Evolutionary conservation across 2,888 invertebrate genomes (phyloP).

Genomic region (Nysson spinosus): DNA sequence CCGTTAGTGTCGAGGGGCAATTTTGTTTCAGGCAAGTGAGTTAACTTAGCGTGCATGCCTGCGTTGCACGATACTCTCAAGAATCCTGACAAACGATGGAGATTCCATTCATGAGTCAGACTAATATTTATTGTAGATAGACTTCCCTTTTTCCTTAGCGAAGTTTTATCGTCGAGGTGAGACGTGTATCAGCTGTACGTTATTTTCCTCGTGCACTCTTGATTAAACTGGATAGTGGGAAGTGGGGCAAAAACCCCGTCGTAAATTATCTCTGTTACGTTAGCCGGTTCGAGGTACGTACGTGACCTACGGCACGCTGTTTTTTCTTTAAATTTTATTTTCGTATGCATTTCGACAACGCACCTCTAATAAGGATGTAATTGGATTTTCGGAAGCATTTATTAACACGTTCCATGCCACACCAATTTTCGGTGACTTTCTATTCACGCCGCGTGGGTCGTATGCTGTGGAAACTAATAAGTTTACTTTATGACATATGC

Average conservation of each 20-base stretch:
- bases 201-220: slow-evolving; percentile 38
- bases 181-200: slow-evolving; percentile 1
- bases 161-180: slow-evolving; percentile 15
- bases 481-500: too few relatives aligned
- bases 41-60: too few relatives aligned
- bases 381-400: too few relatives aligned
- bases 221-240: slow-evolving; percentile 39
- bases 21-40: too few relatives aligned
- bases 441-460: too few relatives aligned
- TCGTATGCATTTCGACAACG: neutral
- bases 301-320: slow-evolving; percentile 47
- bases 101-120: slow-evolving; percentile 29
- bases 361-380: too few relatives aligned
- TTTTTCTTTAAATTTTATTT: neutral
- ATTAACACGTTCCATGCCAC: too few relatives aligned
- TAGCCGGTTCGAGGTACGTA: slow-evolving; percentile 44
- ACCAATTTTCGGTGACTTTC: too few relatives aligned
- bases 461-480: too few relatives aligned
- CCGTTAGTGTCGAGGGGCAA: too few relatives aligned
- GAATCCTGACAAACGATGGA: slow-evolving; percentile 16
- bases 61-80: neutral
- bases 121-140: slow-evolving; percentile 13
- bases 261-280: slow-evolving; percentile 43
- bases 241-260: slow-evolving; percentile 51
- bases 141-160: slow-evolving; percentile 19